A percentile compares a stretch with the other conserved stretches of the same genome.
These are phyloP conservation scores for Nomada ferruginata DNA, from an alignment of 2,888 invertebrate genomes.

Conservation along the genomic window DNA sequence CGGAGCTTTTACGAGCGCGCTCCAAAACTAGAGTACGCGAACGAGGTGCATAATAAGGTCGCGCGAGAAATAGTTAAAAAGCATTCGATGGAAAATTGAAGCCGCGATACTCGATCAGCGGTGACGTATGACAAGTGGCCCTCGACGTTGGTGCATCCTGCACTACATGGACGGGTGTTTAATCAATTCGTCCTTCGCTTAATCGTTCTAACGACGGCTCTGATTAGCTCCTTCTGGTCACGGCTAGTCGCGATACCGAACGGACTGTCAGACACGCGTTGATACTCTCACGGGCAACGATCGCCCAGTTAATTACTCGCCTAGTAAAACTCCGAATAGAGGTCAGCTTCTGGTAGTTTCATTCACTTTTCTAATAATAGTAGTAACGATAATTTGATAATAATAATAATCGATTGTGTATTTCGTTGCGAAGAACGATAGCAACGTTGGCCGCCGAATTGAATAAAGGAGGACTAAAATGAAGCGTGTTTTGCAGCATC, in stretches of 20 bases:
- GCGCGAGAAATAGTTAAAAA: conserved; percentile 2
- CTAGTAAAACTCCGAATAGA: too few species aligned
- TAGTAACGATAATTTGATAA: too few species aligned
- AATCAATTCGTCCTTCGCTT: conserved; percentile 71
- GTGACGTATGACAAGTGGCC: conserved; percentile 34
- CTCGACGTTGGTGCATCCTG: conserved; percentile 33
- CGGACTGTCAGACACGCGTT: not conserved
- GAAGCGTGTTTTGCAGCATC: conserved; percentile 57
- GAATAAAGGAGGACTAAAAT: conserved; percentile 2
- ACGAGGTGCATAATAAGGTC: conserved; percentile 3
- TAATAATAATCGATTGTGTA: too few species aligned
- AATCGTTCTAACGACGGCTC: conserved; percentile 60
- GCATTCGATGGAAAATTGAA: conserved; percentile 29
- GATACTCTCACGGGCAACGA: not conserved
- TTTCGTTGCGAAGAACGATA: too few species aligned
- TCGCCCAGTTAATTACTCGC: not conserved
- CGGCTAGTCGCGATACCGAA: not conserved
- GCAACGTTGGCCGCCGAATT: not conserved
- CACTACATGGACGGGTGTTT: conserved; percentile 22
- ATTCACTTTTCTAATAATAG: too few species aligned
- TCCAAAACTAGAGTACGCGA: too few species aligned
- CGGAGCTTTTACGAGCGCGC: not conserved
- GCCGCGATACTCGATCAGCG: conserved; percentile 14
- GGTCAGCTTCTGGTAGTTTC: too few species aligned
- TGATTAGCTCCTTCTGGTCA: conserved; percentile 60